Percentiles rank a stretch among this genome's conserved stretches.
phyloP scores from a whole-genome alignment of 2,888 invertebrate species.

The Chrysotoxum bicinctum region DNA sequence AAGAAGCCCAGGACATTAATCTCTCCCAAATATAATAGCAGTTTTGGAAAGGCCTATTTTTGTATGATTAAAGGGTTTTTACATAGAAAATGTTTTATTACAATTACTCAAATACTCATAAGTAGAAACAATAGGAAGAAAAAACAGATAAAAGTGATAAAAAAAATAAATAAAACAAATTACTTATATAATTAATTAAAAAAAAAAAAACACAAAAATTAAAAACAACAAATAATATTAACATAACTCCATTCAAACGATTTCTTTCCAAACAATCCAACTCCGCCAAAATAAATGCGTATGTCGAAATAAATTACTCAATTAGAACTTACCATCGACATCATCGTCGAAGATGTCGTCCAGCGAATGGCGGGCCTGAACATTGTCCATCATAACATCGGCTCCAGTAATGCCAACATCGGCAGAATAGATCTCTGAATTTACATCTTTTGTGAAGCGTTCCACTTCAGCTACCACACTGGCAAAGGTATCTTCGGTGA shows the following conservation, averaged over 20 bases:
- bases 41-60: neutral
- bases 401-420: slow-evolving; percentile 60
- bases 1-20: no score
- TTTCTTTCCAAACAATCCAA: slow-evolving; percentile 60
- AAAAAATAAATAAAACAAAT: neutral
- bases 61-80: neutral
- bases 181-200: neutral
- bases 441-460: slow-evolving; percentile 57
- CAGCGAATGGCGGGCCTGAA: slow-evolving; percentile 54
- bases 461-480: slow-evolving; percentile 68
- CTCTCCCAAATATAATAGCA: no score
- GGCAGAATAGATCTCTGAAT: slow-evolving; percentile 50
- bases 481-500: slow-evolving; percentile 56
- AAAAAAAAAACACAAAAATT: neutral
- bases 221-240: slow-evolving; percentile 17
- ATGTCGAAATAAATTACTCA: neutral
- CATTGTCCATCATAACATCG: slow-evolving; percentile 69
- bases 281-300: slow-evolving; percentile 42
- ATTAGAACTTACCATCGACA: slow-evolving; percentile 61
- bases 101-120: neutral
- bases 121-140: neutral
- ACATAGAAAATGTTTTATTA: no score
- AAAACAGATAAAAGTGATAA: neutral
- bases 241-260: slow-evolving; percentile 59
- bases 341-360: slow-evolving; percentile 67